Conservation (phyloP, 2,888 invertebrate species). For the Stegana nigrithorax region DNA sequence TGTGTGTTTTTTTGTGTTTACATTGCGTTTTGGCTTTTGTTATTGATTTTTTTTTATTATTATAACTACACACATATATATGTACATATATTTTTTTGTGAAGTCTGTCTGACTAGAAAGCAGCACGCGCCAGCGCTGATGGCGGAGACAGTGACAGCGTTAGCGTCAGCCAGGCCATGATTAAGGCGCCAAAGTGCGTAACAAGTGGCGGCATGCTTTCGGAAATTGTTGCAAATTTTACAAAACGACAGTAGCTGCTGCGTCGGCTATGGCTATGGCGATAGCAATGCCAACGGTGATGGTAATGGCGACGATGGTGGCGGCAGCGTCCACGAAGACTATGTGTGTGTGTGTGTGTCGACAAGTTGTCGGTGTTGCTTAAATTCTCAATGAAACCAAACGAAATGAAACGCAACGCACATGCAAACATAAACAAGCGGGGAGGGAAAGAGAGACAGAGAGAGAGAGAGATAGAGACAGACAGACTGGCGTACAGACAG, state of each 20-base stretch:
- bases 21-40: too few relatives aligned
- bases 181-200: constrained; percentile 58
- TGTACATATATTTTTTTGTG: too few relatives aligned
- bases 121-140: background rate
- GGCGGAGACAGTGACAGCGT: too few relatives aligned
- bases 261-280: constrained; percentile 31
- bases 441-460: constrained; percentile 7
- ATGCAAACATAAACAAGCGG: constrained; percentile 11
- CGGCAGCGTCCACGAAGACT: too few relatives aligned
- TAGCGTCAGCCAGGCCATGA: constrained; percentile 9
- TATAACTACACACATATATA: too few relatives aligned
- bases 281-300: constrained; percentile 36
- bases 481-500: constrained; percentile 36
- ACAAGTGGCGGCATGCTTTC: constrained; percentile 53
- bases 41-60: too few relatives aligned
- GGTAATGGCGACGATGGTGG: constrained; percentile 30
- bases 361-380: constrained; percentile 56
- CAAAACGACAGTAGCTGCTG: constrained; percentile 29
- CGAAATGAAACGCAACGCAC: background rate
- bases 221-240: constrained; percentile 48
- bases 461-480: constrained; percentile 24
- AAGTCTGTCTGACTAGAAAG: too few relatives aligned
- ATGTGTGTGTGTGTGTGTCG: too few relatives aligned
- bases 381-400: constrained; percentile 45
- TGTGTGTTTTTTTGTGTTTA: too few relatives aligned